phyloP scores from a whole-genome alignment of 2,888 invertebrate species.

The Malachius bipustulatus region DNA sequence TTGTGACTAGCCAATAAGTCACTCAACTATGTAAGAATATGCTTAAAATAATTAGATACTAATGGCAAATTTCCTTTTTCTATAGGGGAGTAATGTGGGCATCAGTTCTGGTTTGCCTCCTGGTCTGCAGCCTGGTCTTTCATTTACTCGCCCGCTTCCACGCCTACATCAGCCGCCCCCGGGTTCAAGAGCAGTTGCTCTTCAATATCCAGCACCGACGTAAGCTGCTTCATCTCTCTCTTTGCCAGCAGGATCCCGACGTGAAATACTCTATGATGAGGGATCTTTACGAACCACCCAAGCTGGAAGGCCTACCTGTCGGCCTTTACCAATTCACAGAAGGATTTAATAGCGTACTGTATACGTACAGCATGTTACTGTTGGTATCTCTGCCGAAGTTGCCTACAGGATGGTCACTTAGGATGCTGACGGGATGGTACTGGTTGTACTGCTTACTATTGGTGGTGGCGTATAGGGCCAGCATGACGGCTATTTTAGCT shows the following conservation, averaged over 20 bases:
- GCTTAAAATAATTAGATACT: too few species aligned
- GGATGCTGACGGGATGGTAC: slow-evolving; percentile 75
- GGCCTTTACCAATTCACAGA: slow-evolving; percentile 62
- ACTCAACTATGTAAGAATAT: too few species aligned
- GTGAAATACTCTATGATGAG: slow-evolving; percentile 30
- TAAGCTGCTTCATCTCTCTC: slow-evolving; percentile 23
- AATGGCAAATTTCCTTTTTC: too few species aligned
- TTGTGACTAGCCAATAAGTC: too few species aligned
- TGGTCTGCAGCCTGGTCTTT: slow-evolving; percentile 54
- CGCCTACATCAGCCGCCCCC: slow-evolving; percentile 30
- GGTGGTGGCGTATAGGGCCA: slow-evolving; percentile 69
- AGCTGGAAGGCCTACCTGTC: slow-evolving; percentile 29
- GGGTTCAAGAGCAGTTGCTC: slow-evolving; percentile 8
- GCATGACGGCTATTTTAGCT: slow-evolving; percentile 74
- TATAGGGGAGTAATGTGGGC: slow-evolving; percentile 62
- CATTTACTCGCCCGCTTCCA: slow-evolving; percentile 52
- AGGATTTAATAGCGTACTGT: slow-evolving; percentile 59
- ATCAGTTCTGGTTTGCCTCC: slow-evolving; percentile 53
- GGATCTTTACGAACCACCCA: slow-evolving; percentile 24
- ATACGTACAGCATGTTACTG: slow-evolving; percentile 71
- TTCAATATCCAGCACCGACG: slow-evolving; percentile 19
- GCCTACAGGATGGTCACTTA: slow-evolving; percentile 67
- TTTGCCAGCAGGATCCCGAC: slow-evolving; percentile 23
- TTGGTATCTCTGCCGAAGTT: slow-evolving; percentile 66
- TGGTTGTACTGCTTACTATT: slow-evolving; percentile 75